phyloP scores from a whole-genome alignment of 1,140 invertebrate species.

The Polypedilum vanderplanki region DNA sequence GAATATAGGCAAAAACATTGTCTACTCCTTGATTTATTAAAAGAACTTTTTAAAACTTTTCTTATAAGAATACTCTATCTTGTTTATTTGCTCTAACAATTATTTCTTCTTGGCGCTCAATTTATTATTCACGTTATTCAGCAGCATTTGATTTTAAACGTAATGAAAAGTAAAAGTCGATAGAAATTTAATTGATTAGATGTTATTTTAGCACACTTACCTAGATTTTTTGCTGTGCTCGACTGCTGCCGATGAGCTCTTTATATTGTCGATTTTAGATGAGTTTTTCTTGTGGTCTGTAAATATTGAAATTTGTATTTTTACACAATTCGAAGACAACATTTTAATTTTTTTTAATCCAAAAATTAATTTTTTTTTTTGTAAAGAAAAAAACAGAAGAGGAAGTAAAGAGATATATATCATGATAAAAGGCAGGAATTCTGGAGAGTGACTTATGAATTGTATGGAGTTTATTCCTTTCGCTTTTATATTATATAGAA shows the following conservation, averaged over 20 bases:
- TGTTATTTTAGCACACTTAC: not conserved
- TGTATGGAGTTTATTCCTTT: not conserved
- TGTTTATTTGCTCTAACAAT: not conserved
- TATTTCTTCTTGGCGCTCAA: not conserved
- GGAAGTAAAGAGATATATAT: no score
- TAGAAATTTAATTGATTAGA: slow-evolving; percentile 23
- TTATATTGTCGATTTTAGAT: slow-evolving; percentile 27
- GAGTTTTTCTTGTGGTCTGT: not conserved
- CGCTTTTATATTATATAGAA: not conserved
- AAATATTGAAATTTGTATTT: not conserved
- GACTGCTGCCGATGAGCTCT: not conserved
- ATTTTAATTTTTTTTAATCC: no score
- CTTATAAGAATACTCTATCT: slow-evolving; percentile 9
- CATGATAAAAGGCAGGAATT: no score
- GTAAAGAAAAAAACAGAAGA: not conserved
- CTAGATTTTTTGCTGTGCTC: slow-evolving; percentile 18
- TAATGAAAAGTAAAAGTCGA: slow-evolving; percentile 14
- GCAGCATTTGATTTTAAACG: not conserved
- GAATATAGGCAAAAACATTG: no score
- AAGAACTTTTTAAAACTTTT: not conserved
- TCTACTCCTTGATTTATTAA: no score
- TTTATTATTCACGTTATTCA: not conserved
- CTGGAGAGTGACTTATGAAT: not conserved
- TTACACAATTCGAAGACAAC: no score
- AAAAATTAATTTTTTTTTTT: not conserved